Conservation (phyloP, 2,888 invertebrate species). For the Sericinus montela region DNA sequence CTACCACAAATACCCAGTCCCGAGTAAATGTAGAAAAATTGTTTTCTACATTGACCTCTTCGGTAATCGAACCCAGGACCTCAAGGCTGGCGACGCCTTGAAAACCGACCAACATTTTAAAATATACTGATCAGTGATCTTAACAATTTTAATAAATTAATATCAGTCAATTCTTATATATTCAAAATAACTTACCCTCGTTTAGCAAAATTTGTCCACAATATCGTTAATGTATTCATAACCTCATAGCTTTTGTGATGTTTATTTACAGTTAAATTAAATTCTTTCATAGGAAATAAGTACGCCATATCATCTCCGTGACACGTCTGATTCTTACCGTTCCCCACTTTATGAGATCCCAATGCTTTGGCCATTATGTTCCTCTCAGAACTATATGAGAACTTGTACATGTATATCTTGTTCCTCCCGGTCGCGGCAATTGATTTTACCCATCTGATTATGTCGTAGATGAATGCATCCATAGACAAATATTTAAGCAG, state of each 20-base stretch:
- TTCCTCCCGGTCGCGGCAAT: conserved; percentile 26
- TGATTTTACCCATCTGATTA: conserved; percentile 31
- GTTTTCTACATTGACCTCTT: no score
- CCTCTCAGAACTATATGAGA: conserved; percentile 38
- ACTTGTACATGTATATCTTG: conserved; percentile 40
- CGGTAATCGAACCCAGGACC: no score
- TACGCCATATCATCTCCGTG: conserved; percentile 41
- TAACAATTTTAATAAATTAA: no score
- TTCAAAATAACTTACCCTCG: conserved; percentile 40
- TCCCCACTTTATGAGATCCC: conserved; percentile 22
- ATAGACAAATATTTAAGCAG: conserved; percentile 29
- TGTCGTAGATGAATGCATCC: conserved; percentile 29
- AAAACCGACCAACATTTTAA: no score
- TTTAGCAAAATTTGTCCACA: conserved; percentile 66
- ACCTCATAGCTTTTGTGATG: conserved; percentile 36
- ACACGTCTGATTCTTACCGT: conserved; percentile 2
- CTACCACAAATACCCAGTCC: no score
- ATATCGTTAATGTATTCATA: conserved; percentile 41
- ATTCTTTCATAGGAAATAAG: conserved; percentile 28
- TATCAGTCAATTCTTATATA: no score
- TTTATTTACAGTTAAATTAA: conserved; percentile 18
- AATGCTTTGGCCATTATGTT: conserved; percentile 27
- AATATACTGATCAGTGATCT: no score
- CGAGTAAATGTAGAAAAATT: no score
- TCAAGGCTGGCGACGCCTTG: no score